A percentile compares a stretch with the other conserved stretches of the same genome.
Evolutionary conservation across 2,797 vertebrate species (phyloP).

Genomic region (Epinephelus malabaricus): DNA sequence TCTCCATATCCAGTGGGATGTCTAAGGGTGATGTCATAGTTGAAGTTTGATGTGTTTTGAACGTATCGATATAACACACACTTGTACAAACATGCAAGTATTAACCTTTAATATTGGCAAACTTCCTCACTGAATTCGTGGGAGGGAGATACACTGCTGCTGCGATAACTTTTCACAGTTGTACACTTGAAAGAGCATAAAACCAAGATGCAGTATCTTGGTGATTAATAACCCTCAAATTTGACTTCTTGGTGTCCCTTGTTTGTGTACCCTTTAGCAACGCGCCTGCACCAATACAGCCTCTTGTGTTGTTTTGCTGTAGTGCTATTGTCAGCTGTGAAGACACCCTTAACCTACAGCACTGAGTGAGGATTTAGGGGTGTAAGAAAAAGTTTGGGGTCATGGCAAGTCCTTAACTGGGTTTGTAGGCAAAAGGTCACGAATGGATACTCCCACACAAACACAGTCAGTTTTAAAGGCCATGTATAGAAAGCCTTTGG

Average conservation of each 20-base stretch:
- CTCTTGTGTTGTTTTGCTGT: conserved; percentile 3
- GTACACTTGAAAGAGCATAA: conserved; percentile 13
- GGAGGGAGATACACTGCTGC: neutral
- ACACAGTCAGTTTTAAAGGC: conserved; percentile 59
- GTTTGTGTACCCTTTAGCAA: conserved; percentile 25
- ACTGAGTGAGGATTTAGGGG: conserved; percentile 35
- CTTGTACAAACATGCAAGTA: neutral
- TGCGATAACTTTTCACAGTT: neutral
- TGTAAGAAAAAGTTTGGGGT: conserved; percentile 53
- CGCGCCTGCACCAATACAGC: neutral
- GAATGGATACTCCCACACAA: conserved; percentile 53
- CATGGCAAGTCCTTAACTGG: conserved; percentile 40
- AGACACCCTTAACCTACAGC: conserved; percentile 1
- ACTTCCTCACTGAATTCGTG: conserved; percentile 18
- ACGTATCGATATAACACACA: neutral
- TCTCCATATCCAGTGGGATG: conserved; percentile 7
- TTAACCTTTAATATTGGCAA: conserved; percentile 1
- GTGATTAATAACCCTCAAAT: conserved; percentile 33
- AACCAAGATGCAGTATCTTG: conserved; percentile 20
- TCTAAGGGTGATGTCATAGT: conserved; percentile 19
- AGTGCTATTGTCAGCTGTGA: conserved; percentile 16
- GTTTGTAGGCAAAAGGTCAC: conserved; percentile 76
- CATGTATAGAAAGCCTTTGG: conserved; percentile 72
- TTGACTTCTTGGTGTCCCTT: conserved; percentile 26
- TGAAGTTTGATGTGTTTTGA: conserved; percentile 10